These are phyloP conservation scores for Drosophila kohkoa DNA, from an alignment of 1,140 invertebrate genomes.

Conservation along the genomic window DNA sequence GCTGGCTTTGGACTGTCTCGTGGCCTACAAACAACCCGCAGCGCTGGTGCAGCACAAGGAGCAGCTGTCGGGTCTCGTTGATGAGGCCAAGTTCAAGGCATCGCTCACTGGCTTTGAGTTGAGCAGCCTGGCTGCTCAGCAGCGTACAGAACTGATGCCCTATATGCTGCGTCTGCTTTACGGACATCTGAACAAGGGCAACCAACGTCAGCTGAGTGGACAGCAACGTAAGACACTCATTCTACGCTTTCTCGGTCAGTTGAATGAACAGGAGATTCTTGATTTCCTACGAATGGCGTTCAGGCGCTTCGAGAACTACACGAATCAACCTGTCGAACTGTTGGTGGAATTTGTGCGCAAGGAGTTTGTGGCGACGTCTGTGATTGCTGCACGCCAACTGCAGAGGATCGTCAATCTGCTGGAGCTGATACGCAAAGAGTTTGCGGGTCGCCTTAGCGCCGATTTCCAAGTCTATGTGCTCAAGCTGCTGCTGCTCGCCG, in stretches of 20 bases:
- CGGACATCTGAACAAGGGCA: constrained; percentile 92
- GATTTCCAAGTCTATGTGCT: constrained; percentile 89
- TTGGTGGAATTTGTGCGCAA: constrained; percentile 17
- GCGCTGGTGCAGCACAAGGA: constrained; percentile 91
- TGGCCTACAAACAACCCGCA: constrained; percentile 92
- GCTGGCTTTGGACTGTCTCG: constrained; percentile 92
- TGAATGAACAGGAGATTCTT: constrained; percentile 91
- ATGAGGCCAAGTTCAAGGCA: constrained; percentile 95
- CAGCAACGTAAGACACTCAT: constrained; percentile 90
- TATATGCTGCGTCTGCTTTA: constrained; percentile 94
- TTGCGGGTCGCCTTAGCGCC: constrained; percentile 90
- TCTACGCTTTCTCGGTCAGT: constrained; percentile 93
- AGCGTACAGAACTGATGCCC: constrained; percentile 91
- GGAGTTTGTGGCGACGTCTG: constrained; percentile 36
- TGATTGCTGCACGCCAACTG: constrained; percentile 88
- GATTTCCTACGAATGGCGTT: constrained; percentile 94
- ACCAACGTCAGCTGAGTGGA: constrained; percentile 90
- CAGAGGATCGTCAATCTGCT: constrained; percentile 92
- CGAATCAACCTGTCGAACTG: constrained; percentile 86
- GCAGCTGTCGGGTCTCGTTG: constrained; percentile 91
- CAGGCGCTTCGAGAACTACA: constrained; percentile 88
- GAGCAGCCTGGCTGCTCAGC: constrained; percentile 88
- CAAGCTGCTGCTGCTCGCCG: constrained; percentile 90
- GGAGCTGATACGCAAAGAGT: constrained; percentile 93
- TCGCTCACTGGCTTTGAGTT: constrained; percentile 93